Base-by-base conservation (phyloP, 2,888 invertebrate genomes). In the Candidula unifasciata region DNA sequence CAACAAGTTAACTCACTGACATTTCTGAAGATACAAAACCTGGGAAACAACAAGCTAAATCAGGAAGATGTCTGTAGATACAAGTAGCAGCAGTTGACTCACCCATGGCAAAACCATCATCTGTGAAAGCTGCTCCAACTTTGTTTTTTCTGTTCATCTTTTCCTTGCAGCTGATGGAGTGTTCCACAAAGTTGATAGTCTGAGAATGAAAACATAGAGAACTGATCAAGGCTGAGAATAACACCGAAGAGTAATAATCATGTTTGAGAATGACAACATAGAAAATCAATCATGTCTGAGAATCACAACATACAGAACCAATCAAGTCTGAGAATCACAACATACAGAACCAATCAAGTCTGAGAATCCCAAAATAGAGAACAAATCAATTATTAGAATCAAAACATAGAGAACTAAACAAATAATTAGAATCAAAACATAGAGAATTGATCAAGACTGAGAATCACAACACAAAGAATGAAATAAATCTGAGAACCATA, bases 71-170 rank as follows among this genome's bases (percentile, higher is more conserved):
- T n/a, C n/a, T n/a, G n/a, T 21, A 24, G 16, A n/a, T 21, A 44
- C 13, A 44, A 44, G 5, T 24, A 60, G 60, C 60, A 16, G 8
- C 44, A 33, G 10, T 44, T 3, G 30, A 57, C 69, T 84, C 94
- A 92, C 99, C 99, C 96, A 99, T 97, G 6, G 98, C 97, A 94
- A 99, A 99, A 24, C 99, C 99, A 94, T 99, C 99, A 94, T 99
- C 99, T 21, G 98, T 98, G 93, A 99, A 98, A 0, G 97, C 96
- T 78, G 97, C 97, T 24, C 97, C 97, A 24, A 95, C 95, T 94
- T 96, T 97, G 92, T 97, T 97, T 93, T 97, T 97, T 93, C 98
- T 98, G 86, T 96, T 96, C 94, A 99, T 96, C 93, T 97, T 97
- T 91, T 99, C 98, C 93, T 98, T 98, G 87, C 97, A 96, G 74